Base-by-base conservation (phyloP, 2,888 invertebrate species). In the Bruchidius siliquastri region DNA sequence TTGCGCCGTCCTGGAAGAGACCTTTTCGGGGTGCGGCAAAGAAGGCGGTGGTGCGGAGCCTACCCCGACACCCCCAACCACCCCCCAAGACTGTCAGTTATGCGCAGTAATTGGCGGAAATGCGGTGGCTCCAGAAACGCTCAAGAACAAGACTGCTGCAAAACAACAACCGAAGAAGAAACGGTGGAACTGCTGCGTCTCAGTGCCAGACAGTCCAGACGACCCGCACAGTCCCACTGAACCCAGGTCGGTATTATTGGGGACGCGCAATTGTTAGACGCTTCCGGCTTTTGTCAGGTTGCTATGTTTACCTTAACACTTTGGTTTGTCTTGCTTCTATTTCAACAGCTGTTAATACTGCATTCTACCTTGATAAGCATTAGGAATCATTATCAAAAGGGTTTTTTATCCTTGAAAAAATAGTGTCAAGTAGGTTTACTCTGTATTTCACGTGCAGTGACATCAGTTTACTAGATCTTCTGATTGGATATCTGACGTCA, bases 121-220 rank as follows among this genome's bases (percentile, higher is more conserved):
- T 76, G 77, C 82, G 21, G 84, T 86, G 26, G 80, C 78, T 22
- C 81, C 81, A 4, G 84, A 84, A 49, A 49, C n/a, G 10, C 10
- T 21, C 22, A 26, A 21, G 71, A 71, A 20, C 18, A 18, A 30
- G 70, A 20, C 20, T 4, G 21, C 21, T 21, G 21, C 21, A 6
- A 21, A 68, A 13, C 68, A 10, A n/a, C 68, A 68, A 13, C 68
- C 21, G 21, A 68, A 21, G 68, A 68, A 68, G 68, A 68, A 68
- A 22, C 20, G 21, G 20, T 90, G 90, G 90, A 90, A 90, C 80
- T 90, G 90, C 79, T 90, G 90, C 79, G 86, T 88, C 69, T 88
- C 88, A 49, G 89, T 89, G 10, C 90, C 90, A 0, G 90, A 90
- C 76, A 90, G 90, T 84, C 90, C 90, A 0, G 90, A 90, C 81